Evolutionary conservation across 2,113 vertebrate species (phyloP).

Genomic region (Apistogramma diplotaenia): DNA sequence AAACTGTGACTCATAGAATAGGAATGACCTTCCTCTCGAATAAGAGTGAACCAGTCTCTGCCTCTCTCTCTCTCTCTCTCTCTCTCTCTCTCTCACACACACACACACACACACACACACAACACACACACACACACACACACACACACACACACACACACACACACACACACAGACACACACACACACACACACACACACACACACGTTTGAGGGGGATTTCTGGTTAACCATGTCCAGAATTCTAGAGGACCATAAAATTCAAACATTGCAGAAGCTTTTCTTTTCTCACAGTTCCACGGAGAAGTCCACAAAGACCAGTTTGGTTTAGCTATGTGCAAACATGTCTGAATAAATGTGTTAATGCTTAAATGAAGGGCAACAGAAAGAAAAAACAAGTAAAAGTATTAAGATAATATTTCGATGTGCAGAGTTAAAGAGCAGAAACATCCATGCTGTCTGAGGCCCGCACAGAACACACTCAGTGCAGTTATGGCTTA

Average conservation of each 20-base stretch:
- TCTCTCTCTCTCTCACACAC: not conserved
- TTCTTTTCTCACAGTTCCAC: not conserved
- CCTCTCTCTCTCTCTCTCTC: not conserved
- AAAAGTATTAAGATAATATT: not conserved
- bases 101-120: not conserved
- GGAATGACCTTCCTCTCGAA: slow-evolving; percentile 64
- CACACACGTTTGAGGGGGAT: slow-evolving; percentile 22
- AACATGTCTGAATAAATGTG: not conserved
- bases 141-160: not conserved
- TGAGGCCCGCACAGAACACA: not conserved
- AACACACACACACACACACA: not conserved
- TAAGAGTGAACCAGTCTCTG: slow-evolving; percentile 45
- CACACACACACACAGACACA: not conserved
- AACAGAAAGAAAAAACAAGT: not conserved
- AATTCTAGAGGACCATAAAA: slow-evolving; percentile 30
- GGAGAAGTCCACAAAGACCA: not conserved
- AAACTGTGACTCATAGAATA: slow-evolving; percentile 68
- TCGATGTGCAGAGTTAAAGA: not conserved
- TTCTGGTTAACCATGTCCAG: slow-evolving; percentile 46
- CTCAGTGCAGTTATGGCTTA: not conserved
- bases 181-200: not conserved
- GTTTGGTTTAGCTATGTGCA: not conserved
- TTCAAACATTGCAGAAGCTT: not conserved
- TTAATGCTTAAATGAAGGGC: not conserved
- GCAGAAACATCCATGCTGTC: not conserved